Conservation (phyloP, 2,113 vertebrate genomes). For the Sciurus niger region DNA sequence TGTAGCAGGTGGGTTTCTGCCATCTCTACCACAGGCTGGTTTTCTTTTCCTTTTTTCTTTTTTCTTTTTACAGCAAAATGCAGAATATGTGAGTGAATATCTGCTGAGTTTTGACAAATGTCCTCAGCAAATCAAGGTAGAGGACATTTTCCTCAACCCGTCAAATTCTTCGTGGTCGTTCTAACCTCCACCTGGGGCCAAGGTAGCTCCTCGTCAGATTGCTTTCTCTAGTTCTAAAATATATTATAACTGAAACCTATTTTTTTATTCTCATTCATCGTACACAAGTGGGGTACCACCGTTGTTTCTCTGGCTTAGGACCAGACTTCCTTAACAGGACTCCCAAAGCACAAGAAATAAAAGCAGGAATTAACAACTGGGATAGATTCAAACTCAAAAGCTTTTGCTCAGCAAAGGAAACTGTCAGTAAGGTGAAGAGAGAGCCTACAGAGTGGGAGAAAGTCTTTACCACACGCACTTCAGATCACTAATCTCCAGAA, state of each 20-base stretch:
- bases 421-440: too few relatives aligned
- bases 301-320: too few relatives aligned
- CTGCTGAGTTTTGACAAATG: not conserved
- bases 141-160: not conserved
- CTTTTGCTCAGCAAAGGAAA: too few relatives aligned
- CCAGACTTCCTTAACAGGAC: too few relatives aligned
- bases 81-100: not conserved
- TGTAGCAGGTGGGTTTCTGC: fast-evolving
- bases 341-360: too few relatives aligned
- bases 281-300: too few relatives aligned
- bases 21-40: not conserved
- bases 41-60: not conserved
- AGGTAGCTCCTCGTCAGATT: not conserved
- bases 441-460: too few relatives aligned
- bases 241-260: not conserved
- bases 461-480: too few relatives aligned
- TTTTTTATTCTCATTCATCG: not conserved
- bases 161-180: not conserved
- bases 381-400: too few relatives aligned
- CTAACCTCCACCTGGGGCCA: not conserved
- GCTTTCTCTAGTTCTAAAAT: not conserved
- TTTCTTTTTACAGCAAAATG: not conserved
- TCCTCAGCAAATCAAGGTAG: not conserved
- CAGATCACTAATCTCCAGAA: too few relatives aligned
- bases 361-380: too few relatives aligned